Base-by-base conservation (phyloP, 2,113 vertebrate species). In the Fregata magnificens region DNA sequence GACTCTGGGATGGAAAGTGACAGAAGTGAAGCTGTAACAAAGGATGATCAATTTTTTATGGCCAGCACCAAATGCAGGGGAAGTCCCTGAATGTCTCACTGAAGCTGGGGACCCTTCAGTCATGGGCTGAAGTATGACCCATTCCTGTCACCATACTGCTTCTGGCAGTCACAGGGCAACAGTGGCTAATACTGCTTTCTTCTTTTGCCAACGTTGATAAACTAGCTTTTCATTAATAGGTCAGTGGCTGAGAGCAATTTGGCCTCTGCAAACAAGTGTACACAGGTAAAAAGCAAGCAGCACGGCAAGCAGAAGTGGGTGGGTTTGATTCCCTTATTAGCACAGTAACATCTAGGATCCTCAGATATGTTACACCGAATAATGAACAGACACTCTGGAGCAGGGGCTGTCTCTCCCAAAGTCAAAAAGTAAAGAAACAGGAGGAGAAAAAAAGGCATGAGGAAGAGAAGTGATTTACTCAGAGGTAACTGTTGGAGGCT, bases 11-110 rank as follows among this genome's bases (percentile, higher is more conserved):
- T 99, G 98, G 98, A 98, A 99, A 99, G 98, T 98, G 99, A 99
- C 99, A 99, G 99, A 99, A 99, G 98, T 98, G 98, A 99, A 98
- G 98, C 98, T 98, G 98, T 99, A 99, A 99, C 99, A 99, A 99
- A 99, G 99, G 98, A 98, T 98, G 96, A 99, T 99, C 96, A 98
- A 99, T 99, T 98, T 99, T 99, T 99, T 98, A 99, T 99, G 98
- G 98, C 88, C 97, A 66, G 76, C 76, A 92, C 92, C 96, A 97
- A 97, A 97, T 80, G 95, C 45, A 20, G 61, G 22, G 78, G 85
- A 97, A 97, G 94, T 94, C 95, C 65, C 96, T 83, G 73, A 89
- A 59, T 82, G 92, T 76, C 91, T 96, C 70, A 88, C 52, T 55
- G 82, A 78, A 81, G 82, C 80, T 81, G 38, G 49, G 88, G 90